phyloP scores from a whole-genome alignment of 2,113 vertebrate species.

The Cardinalis cardinalis region DNA sequence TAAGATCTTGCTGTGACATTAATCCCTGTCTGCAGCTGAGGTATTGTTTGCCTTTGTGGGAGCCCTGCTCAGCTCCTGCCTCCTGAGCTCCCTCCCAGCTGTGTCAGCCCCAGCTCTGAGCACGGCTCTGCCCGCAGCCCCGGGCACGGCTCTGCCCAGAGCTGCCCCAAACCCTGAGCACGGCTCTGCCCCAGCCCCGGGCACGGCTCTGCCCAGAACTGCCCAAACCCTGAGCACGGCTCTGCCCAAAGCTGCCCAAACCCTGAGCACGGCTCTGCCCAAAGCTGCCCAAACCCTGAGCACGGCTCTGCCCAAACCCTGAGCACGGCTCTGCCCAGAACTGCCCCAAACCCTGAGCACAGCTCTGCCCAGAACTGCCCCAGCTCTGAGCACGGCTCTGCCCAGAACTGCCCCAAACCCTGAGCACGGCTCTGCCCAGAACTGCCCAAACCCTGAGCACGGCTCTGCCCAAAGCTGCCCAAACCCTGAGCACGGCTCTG shows the following conservation, averaged over 20 bases:
- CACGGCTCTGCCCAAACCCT: background rate
- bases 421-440: too few relatives aligned
- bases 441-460: too few relatives aligned
- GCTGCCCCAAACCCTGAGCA: too few relatives aligned
- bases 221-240: too few relatives aligned
- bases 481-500: background rate
- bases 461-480: too few relatives aligned
- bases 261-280: background rate
- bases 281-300: background rate
- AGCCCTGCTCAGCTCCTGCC: background rate
- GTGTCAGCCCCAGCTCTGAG: background rate
- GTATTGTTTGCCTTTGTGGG: background rate
- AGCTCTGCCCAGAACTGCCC: background rate
- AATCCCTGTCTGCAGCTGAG: background rate
- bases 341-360: background rate
- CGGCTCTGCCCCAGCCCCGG: background rate
- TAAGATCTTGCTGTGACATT: constrained; percentile 1
- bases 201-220: background rate
- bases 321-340: too few relatives aligned
- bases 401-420: too few relatives aligned
- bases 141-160: background rate
- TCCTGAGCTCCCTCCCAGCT: background rate
- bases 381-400: background rate
- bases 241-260: background rate
- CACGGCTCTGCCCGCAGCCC: background rate